Evolutionary conservation across 2,888 invertebrate species (phyloP).

Genomic region (Macaria notata): DNA sequence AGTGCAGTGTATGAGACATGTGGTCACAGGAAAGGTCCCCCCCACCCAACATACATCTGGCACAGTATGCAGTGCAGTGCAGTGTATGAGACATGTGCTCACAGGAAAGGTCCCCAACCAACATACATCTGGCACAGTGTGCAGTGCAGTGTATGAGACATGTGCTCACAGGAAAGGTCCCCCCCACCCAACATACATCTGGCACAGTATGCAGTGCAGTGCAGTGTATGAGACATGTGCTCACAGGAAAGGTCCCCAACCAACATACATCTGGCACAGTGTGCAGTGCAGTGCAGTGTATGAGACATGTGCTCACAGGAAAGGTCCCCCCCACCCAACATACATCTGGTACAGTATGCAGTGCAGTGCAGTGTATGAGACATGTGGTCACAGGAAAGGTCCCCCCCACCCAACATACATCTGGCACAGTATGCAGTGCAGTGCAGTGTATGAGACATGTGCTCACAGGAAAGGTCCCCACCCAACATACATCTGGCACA

Average conservation of each 20-base stretch:
- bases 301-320: constrained; percentile 1
- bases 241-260: constrained; percentile 87
- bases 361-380: no score
- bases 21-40: constrained; percentile 82
- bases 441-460: no score
- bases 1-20: no score
- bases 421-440: no score
- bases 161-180: constrained; percentile 5
- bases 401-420: constrained; percentile 80
- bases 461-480: constrained; percentile 85
- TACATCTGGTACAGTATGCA: constrained; percentile 99
- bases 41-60: constrained; percentile 97
- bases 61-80: no score
- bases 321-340: constrained; percentile 93
- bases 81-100: no score
- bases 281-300: no score
- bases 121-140: constrained; percentile 98
- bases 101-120: constrained; percentile 89
- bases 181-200: constrained; percentile 99
- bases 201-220: no score
- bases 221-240: no score
- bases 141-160: no score
- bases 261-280: constrained; percentile 98
- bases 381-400: no score
- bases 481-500: constrained; percentile 98